Evolutionary conservation across 2,888 invertebrate genomes (phyloP), one percentile per base, ranked within the genome.

Genomic region (Cecidostiba fungosa): DNA sequence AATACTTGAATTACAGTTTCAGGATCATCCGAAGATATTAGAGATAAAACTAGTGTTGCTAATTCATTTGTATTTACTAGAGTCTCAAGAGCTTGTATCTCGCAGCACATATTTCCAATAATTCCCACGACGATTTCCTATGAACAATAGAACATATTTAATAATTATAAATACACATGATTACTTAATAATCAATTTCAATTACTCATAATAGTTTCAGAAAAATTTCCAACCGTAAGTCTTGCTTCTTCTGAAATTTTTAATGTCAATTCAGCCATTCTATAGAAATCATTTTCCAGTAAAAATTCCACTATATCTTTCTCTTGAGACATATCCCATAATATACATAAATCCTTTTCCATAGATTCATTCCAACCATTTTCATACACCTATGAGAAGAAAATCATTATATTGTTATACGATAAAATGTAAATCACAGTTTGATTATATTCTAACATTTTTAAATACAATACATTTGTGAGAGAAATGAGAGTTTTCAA

Each of bases 321-420:
- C 89, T 97, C 97, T 0, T 96, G 94, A 0, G 97, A 96, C 97
- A 97, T 97, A 89, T 98, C 97, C 98, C 98, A 98, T 0, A 98
- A 92, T 8, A 95, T 95, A 90, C 97, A 97, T 59, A 97, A 94
- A 90, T 97, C 96, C 36, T 95, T 95, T 94, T 97, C 97, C 76
- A 97, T 94, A 0, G 95, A 94, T 85, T 95, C 94, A 81, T 94
- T 94, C 91, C 95, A 95, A 70, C 95, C 93, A 88, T 95, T 94
- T 79, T 95, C 94, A 70, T 94, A 84, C 12, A 92, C 88, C 93
- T 93, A 81, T 4, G 78, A 86, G 81, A 69, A 70, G 19, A 47
- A 74, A 72, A 32, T 66, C 59, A 23, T 26, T 36, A n/a, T 36
- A 14, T 59, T 43, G 12, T 54, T 76, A 43, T 29, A 26, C 3